A percentile compares a stretch with the other conserved stretches of the same genome.
phyloP scores from a whole-genome alignment of 2,797 vertebrate genomes.

The Thaleichthys pacificus region DNA sequence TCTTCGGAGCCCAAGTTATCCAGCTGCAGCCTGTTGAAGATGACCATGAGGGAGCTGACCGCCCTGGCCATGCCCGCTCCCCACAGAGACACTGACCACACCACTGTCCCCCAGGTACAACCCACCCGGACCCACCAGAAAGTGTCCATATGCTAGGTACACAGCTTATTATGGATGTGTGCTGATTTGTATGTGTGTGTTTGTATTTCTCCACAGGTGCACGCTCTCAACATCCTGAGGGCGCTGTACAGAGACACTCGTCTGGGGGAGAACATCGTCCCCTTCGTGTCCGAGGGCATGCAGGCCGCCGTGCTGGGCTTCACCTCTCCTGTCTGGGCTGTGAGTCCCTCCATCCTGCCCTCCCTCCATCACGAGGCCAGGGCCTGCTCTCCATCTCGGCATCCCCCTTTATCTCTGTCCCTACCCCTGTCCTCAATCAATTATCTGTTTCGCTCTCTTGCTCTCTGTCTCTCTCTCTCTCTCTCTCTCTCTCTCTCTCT shows the following conservation, averaged over 20 bases:
- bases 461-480: background rate
- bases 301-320: conserved; percentile 91
- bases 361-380: background rate
- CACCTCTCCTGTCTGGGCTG: conserved; percentile 92
- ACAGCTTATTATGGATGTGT: background rate
- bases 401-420: background rate
- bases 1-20: conserved; percentile 91
- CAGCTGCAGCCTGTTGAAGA: conserved; percentile 87
- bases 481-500: background rate
- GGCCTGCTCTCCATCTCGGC: background rate
- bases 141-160: background rate
- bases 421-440: no score
- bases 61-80: conserved; percentile 76
- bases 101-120: conserved; percentile 87
- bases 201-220: conserved; percentile 78
- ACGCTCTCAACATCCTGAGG: conserved; percentile 93
- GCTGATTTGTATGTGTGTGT: conserved; percentile 2
- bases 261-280: conserved; percentile 89
- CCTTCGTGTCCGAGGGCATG: conserved; percentile 90
- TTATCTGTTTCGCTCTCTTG: background rate
- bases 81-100: conserved; percentile 61
- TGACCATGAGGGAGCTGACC: conserved; percentile 88
- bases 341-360: conserved; percentile 72
- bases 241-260: conserved; percentile 92
- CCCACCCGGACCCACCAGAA: background rate